Evolutionary conservation across 2,113 vertebrate species (phyloP).

Genomic region (Bungarus multicinctus): DNA sequence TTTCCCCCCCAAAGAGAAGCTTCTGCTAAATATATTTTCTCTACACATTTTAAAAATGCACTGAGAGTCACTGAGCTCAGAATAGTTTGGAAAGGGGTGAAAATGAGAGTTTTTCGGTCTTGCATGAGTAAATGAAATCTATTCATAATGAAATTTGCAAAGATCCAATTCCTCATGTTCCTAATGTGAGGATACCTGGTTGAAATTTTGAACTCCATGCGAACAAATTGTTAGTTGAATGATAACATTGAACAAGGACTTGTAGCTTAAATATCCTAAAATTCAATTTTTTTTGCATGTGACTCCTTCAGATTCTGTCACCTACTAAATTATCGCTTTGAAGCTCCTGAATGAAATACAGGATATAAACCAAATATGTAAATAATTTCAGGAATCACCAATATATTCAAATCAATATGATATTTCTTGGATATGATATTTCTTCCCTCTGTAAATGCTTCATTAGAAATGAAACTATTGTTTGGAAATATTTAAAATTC

Average conservation of each 20-base stretch:
- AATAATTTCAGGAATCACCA: not conserved
- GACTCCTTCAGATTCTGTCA: not conserved
- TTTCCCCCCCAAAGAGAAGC: not conserved
- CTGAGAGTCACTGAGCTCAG: not conserved
- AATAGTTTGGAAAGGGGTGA: not conserved
- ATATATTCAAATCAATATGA: not conserved
- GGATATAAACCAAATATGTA: not conserved
- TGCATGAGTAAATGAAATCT: not conserved
- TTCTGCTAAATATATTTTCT: not conserved
- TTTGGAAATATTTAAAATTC: not conserved
- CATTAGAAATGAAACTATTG: not conserved
- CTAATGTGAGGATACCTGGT: not conserved
- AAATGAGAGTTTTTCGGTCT: not conserved
- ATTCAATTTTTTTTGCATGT: not conserved
- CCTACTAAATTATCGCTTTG: not conserved
- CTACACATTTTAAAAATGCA: not conserved
- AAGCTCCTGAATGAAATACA: not conserved
- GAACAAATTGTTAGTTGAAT: not conserved
- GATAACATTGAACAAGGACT: not conserved
- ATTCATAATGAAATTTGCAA: not conserved
- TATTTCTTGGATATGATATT: not conserved
- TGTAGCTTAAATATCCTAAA: not conserved
- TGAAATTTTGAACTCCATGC: not conserved
- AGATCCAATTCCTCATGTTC: not conserved
- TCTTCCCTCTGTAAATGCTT: not conserved